Evolutionary conservation across 2,888 invertebrate genomes (phyloP), one percentile per base, ranked within the genome.

Genomic region (Melitaea athalia): DNA sequence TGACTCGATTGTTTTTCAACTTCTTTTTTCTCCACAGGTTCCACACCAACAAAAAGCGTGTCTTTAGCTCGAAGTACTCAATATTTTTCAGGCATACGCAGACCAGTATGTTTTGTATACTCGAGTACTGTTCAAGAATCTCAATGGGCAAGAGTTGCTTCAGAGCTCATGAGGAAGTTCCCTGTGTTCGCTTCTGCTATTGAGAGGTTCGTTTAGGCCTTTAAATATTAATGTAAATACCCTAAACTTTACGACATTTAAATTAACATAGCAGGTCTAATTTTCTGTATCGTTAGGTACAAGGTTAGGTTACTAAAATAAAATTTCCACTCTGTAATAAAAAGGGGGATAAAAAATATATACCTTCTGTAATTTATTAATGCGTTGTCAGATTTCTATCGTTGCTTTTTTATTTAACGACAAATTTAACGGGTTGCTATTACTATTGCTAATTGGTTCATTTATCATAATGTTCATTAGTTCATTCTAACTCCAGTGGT

Each of bases 101-200:
- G 89, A 3, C 94, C 94, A 5, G 83, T 95, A 4, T 95, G 95
- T 94, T 95, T 92, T 79, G 88, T 95, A 62, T 95, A 94, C 84
- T 94, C 94, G 64, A 95, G 95, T 11, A 94, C 95, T 94, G 38
- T 38, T 38, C 38, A 38, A 38, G 95, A 95, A 7, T 92, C 93
- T 0, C 95, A 95, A 79, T 95, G 95, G 94, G 81, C 88, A 52
- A 93, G 93, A 57, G 94, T 95, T 94, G 94, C 94, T 3, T 81
- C 86, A 53, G 86, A 92, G 42, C 86, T 95, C 74, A 92, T 95
- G 93, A 77, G 81, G 45, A 81, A 24, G 24, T 24, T 95, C 55
- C 93, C 93, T 17, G 78, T 89, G 6, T 95, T 95, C 83, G 87
- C 88, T 11, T 77, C 77, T 31, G 76, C 83, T 14, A 92, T 95